Base-by-base conservation (phyloP, 2,797 vertebrate species). In the Hyperoplus immaculatus region DNA sequence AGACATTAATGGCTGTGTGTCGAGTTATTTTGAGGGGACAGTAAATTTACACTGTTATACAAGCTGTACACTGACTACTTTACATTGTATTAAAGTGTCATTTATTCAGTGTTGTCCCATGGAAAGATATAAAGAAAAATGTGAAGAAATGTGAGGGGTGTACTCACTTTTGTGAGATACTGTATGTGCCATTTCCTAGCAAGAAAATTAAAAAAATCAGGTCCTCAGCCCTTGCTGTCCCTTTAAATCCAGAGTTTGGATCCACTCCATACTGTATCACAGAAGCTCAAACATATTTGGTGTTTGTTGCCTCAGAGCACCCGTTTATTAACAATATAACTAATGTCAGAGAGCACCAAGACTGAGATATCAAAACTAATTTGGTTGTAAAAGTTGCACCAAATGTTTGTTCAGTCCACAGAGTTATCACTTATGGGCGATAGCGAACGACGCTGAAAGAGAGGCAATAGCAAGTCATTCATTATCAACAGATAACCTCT, bases 361-460 rank as follows among this genome's bases (percentile, higher is more conserved):
- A 42, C 8, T 45, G 0, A 13, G 0, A 55, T 50, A 72, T 45
- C 29, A 38, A 76, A 77, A 38, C 6, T 47, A 43, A 46, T 57
- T 1, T 3, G 12, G 21, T 4, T 53, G 59, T 68, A 60, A 66
- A 79, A 49, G 42, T 68, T 76, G 45, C 39, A 39, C 3, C 36
- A 47, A 42, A 10, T 75, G 61, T 75, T 90, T 77, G 72, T 8
- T 57, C 38, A 55, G 70, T 21, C 13, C 41, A 78, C 57, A 62
- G 1, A 53, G 13, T 64, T 78, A 68, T 70, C 72, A 57, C 65
- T 60, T 77, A 66, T 38, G 43, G 75, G 14, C 70, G 53, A 56
- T 58, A 29, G 14, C 61, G 29, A 51, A n/a, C 29, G 29, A 29
- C 29, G 29, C 29, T 29, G 29, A 3, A 29, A 29, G 29, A 29